These are phyloP conservation scores for Rhynchomys soricoides DNA, from an alignment of 2,113 vertebrate species.

Conservation along the genomic window DNA sequence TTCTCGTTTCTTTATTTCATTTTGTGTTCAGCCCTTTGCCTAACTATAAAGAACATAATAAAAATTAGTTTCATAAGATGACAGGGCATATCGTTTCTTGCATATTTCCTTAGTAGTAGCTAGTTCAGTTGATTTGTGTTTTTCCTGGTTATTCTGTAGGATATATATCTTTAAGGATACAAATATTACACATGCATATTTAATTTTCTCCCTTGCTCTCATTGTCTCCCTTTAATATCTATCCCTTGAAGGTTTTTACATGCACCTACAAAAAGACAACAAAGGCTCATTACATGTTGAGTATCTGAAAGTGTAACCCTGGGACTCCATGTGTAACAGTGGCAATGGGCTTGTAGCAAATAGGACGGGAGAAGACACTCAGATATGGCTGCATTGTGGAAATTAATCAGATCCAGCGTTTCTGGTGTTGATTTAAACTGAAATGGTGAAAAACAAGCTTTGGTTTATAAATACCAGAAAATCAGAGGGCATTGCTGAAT, in stretches of 20 bases:
- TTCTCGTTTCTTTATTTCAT: conserved; percentile 34
- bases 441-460: neutral
- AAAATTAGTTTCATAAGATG: conserved; percentile 10
- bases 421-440: neutral
- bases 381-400: neutral
- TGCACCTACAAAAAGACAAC: neutral
- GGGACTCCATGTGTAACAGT: neutral
- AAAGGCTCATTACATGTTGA: neutral
- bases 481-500: neutral
- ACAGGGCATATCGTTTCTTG: conserved; percentile 35
- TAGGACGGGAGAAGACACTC: neutral
- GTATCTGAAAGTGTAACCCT: neutral
- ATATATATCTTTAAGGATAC: conserved; percentile 26
- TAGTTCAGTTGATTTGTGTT: neutral
- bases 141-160: neutral
- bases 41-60: neutral
- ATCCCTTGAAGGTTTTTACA: conserved; percentile 17
- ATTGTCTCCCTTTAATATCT: neutral
- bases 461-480: conserved; percentile 33
- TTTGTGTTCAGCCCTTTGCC: conserved; percentile 6
- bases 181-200: neutral
- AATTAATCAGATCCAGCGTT: neutral
- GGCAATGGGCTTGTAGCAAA: neutral
- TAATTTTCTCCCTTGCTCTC: neutral
- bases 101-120: conserved; percentile 15